A percentile compares a stretch with the other conserved stretches of the same genome.
These are phyloP conservation scores for Oeneis ivallda DNA, from an alignment of 2,888 invertebrate species.

Conservation along the genomic window DNA sequence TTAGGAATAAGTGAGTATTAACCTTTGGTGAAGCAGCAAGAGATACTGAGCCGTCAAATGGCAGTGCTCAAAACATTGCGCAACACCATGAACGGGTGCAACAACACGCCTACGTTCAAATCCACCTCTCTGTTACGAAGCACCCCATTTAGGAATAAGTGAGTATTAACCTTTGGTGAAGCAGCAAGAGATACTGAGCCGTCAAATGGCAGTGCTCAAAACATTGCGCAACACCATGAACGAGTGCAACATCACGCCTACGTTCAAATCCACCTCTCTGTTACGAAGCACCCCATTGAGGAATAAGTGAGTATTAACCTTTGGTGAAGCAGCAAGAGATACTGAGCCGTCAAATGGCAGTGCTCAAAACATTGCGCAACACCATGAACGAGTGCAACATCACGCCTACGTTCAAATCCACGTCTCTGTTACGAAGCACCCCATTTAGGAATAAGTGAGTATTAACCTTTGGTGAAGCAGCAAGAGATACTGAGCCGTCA, in stretches of 20 bases:
- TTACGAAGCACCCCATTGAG: conserved; percentile 54
- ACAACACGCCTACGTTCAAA: conserved; percentile 57
- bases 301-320: conserved; percentile 35
- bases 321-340: too few relatives aligned
- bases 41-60: conserved; percentile 83
- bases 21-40: conserved; percentile 83
- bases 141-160: conserved; percentile 46
- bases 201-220: conserved; percentile 79
- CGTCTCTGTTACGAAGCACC: conserved; percentile 41
- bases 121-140: conserved; percentile 63
- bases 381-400: too few relatives aligned
- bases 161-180: conserved; percentile 64
- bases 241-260: conserved; percentile 60
- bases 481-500: too few relatives aligned
- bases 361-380: too few relatives aligned
- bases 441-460: too few relatives aligned
- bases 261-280: conserved; percentile 62
- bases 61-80: conserved; percentile 66
- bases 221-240: conserved; percentile 62
- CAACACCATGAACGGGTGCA: conserved; percentile 66
- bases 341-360: too few relatives aligned
- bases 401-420: too few relatives aligned
- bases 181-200: conserved; percentile 85
- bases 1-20: conserved; percentile 37
- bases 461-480: too few relatives aligned